A percentile compares a stretch with the other conserved stretches of the same genome.
phyloP scores from a whole-genome alignment of 1,140 invertebrate species.

The Drosophila setifemur region DNA sequence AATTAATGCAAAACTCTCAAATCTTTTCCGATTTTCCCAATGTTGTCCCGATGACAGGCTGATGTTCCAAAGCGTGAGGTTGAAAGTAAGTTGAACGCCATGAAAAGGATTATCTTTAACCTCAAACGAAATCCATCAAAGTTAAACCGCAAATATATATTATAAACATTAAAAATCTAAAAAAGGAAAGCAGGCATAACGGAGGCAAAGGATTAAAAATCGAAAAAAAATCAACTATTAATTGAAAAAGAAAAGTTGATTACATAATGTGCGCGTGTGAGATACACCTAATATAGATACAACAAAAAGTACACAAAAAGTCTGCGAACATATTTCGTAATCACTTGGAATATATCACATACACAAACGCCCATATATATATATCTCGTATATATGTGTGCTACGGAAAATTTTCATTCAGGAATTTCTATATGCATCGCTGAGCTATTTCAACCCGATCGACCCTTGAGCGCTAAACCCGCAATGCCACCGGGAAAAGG shows the following conservation, averaged over 20 bases:
- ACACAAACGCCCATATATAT: slow-evolving; percentile 13
- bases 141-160: neutral
- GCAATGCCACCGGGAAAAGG: neutral
- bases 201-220: slow-evolving; percentile 8
- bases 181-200: neutral
- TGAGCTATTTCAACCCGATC: slow-evolving; percentile 23
- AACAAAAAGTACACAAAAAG: slow-evolving; percentile 27
- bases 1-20: slow-evolving; percentile 32
- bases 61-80: slow-evolving; percentile 82
- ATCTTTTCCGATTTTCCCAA: slow-evolving; percentile 56
- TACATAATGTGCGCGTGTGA: slow-evolving; percentile 76
- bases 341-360: slow-evolving; percentile 47
- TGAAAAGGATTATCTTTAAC: slow-evolving; percentile 73
- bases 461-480: slow-evolving; percentile 9
- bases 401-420: slow-evolving; percentile 46
- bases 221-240: neutral
- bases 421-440: slow-evolving; percentile 35
- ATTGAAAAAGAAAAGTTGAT: slow-evolving; percentile 36
- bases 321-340: slow-evolving; percentile 67
- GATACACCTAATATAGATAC: slow-evolving; percentile 31
- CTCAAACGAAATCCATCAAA: slow-evolving; percentile 54
- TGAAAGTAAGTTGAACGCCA: slow-evolving; percentile 80
- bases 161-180: neutral
- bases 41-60: slow-evolving; percentile 73
- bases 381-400: slow-evolving; percentile 23